A percentile compares a stretch with the other conserved stretches of the same genome.
phyloP scores from a whole-genome alignment of 2,113 vertebrate species.

The Heteronetta atricapilla region DNA sequence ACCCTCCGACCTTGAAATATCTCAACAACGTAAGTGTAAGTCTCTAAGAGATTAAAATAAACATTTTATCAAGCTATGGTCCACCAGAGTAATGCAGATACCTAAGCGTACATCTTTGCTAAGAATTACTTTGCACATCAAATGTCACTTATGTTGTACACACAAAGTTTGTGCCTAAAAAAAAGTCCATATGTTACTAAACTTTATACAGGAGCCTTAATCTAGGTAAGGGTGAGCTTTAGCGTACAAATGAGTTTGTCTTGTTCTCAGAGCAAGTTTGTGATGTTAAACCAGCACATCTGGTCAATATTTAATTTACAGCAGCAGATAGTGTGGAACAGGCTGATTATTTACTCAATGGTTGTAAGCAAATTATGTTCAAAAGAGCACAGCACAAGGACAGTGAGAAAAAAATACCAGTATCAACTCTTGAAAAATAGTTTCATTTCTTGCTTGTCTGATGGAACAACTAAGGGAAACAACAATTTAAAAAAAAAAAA shows the following conservation, averaged over 20 bases:
- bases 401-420: neutral
- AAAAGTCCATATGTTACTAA: neutral
- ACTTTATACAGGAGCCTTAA: neutral
- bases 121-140: fast-evolving
- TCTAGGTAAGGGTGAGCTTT: neutral
- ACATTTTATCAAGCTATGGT: neutral
- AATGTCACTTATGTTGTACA: neutral
- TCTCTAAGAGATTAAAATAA: neutral
- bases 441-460: neutral
- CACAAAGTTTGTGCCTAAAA: neutral
- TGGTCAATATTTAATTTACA: constrained; percentile 25
- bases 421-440: neutral
- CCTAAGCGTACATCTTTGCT: neutral
- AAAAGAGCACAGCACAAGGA: neutral
- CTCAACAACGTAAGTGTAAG: neutral
- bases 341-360: neutral
- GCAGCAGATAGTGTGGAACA: neutral
- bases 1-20: neutral
- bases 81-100: neutral
- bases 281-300: neutral
- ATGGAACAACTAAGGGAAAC: neutral
- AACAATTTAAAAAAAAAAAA: neutral
- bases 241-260: neutral
- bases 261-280: neutral
- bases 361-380: neutral